A percentile compares a stretch with the other conserved stretches of the same genome.
These are phyloP conservation scores for Daubentonia madagascariensis DNA, from an alignment of 2,113 vertebrate species.

Conservation along the genomic window DNA sequence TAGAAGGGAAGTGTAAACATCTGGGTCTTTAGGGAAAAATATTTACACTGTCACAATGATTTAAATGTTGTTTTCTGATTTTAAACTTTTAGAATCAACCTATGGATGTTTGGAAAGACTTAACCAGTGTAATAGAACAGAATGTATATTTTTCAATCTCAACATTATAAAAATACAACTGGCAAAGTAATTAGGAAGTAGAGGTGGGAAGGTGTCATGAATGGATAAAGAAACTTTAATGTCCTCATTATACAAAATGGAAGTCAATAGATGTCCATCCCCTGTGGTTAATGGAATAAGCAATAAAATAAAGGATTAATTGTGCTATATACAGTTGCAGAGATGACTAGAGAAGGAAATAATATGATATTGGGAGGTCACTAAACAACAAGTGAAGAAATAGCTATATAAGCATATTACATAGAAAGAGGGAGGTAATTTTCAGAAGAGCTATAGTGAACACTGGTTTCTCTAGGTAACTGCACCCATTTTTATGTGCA, in stretches of 20 bases:
- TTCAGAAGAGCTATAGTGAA: background rate
- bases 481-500: background rate
- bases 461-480: background rate
- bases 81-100: background rate
- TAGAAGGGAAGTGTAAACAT: background rate
- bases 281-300: background rate
- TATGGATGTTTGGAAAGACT: background rate
- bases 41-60: background rate
- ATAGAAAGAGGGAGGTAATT: background rate
- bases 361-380: background rate
- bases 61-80: conserved; percentile 16
- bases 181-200: background rate
- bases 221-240: background rate
- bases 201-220: background rate
- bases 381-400: conserved; percentile 4
- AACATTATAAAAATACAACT: background rate
- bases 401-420: background rate
- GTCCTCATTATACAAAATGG: background rate
- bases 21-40: background rate
- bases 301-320: background rate
- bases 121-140: background rate
- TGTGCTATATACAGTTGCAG: background rate
- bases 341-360: background rate
- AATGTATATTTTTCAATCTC: background rate
- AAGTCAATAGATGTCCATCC: background rate